These are phyloP conservation scores for Ruditapes philippinarum DNA, from an alignment of 1,140 invertebrate genomes.

Conservation along the genomic window DNA sequence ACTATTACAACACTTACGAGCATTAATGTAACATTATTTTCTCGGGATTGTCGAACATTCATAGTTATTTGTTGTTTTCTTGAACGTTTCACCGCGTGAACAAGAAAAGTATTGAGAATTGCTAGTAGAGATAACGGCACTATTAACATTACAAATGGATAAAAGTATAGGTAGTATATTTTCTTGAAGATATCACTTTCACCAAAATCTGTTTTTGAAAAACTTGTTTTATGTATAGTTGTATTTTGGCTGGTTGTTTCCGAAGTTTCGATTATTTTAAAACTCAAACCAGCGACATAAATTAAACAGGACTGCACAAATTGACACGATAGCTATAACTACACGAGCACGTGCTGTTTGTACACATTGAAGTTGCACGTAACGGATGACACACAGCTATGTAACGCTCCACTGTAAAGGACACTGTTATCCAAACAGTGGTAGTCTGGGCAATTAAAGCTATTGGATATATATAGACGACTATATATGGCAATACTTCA, in stretches of 20 bases:
- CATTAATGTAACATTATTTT: slow-evolving; percentile 92
- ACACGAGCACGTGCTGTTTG: slow-evolving; percentile 94
- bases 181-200: slow-evolving; percentile 91
- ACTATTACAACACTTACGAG: slow-evolving; percentile 97
- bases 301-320: slow-evolving; percentile 96
- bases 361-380: slow-evolving; percentile 95
- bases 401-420: slow-evolving; percentile 98
- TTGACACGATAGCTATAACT: slow-evolving; percentile 94
- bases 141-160: slow-evolving; percentile 96
- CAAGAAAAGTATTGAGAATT: slow-evolving; percentile 96
- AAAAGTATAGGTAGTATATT: slow-evolving; percentile 97
- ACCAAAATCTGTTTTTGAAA: slow-evolving; percentile 91
- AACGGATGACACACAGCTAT: slow-evolving; percentile 98
- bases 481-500: slow-evolving; percentile 92
- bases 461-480: slow-evolving; percentile 94
- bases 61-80: slow-evolving; percentile 81
- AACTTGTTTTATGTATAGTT: slow-evolving; percentile 86
- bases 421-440: slow-evolving; percentile 97
- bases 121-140: slow-evolving; percentile 95
- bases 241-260: slow-evolving; percentile 44
- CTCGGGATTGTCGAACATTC: slow-evolving; percentile 84
- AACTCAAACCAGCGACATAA: slow-evolving; percentile 90
- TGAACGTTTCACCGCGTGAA: slow-evolving; percentile 87
- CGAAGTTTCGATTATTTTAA: slow-evolving; percentile 77
- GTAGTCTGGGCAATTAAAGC: slow-evolving; percentile 95